Conservation (phyloP, 2,888 invertebrate genomes). For the Caradrina clavipalpis region DNA sequence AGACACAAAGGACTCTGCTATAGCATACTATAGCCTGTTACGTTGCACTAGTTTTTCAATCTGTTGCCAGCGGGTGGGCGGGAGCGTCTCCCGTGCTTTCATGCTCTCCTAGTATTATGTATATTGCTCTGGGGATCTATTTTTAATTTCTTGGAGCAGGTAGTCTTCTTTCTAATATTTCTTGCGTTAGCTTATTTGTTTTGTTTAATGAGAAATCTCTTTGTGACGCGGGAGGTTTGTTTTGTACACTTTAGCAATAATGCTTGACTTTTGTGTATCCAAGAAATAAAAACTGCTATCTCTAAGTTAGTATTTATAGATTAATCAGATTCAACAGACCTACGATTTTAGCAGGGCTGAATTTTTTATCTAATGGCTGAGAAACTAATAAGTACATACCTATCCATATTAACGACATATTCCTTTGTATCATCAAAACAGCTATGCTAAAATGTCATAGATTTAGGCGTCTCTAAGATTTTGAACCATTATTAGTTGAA, state of each 20-base stretch:
- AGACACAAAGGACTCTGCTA: constrained; percentile 20
- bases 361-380: too few species aligned
- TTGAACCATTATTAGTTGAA: too few species aligned
- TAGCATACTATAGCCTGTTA: constrained; percentile 31
- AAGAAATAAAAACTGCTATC: too few species aligned
- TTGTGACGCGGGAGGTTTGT: neutral
- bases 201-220: neutral
- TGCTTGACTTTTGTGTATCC: too few species aligned
- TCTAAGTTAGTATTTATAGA: neutral
- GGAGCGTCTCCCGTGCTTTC: constrained; percentile 20
- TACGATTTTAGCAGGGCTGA: too few species aligned
- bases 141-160: constrained; percentile 12
- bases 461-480: too few species aligned
- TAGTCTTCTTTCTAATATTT: neutral
- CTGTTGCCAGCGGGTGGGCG: constrained; percentile 7
- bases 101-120: constrained; percentile 43
- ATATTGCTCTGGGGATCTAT: constrained; percentile 19
- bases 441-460: too few species aligned
- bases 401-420: too few species aligned
- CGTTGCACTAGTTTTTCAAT: constrained; percentile 53
- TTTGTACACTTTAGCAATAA: neutral
- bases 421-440: too few species aligned
- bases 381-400: too few species aligned
- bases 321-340: too few species aligned
- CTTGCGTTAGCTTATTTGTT: neutral